Evolutionary conservation across 2,888 invertebrate genomes (phyloP).

Genomic region (Heteropelma amictum): DNA sequence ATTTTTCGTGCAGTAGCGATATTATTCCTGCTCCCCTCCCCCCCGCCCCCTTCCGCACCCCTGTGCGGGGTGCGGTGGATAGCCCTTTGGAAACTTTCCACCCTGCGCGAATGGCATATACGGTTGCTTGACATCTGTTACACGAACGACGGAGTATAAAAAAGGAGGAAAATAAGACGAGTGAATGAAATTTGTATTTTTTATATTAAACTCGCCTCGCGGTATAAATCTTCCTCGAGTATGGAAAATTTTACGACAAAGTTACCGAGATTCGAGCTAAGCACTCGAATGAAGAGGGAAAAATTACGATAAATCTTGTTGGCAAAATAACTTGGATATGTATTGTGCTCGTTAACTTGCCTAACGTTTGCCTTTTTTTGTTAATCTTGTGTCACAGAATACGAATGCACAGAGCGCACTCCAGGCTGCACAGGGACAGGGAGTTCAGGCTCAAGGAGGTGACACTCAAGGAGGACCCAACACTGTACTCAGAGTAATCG

Average conservation of each 20-base stretch:
- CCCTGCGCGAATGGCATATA: background rate
- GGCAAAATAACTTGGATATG: background rate
- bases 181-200: slow-evolving; percentile 14
- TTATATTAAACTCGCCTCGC: background rate
- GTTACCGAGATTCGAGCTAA: background rate
- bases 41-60: background rate
- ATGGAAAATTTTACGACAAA: no score
- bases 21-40: slow-evolving; percentile 9
- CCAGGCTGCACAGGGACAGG: slow-evolving; percentile 87
- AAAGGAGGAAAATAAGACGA: background rate
- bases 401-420: slow-evolving; percentile 90
- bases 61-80: background rate
- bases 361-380: slow-evolving; percentile 3
- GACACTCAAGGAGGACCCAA: slow-evolving; percentile 94
- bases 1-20: slow-evolving; percentile 22
- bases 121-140: slow-evolving; percentile 29
- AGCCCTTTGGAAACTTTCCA: slow-evolving; percentile 10
- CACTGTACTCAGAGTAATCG: slow-evolving; percentile 97
- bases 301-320: background rate
- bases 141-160: background rate
- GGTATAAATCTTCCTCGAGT: background rate
- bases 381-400: slow-evolving; percentile 68
- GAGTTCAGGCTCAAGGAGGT: slow-evolving; percentile 73
- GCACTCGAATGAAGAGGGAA: background rate
- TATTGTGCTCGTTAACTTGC: background rate